phyloP scores from a whole-genome alignment of 2,888 invertebrate species.

The Nemotelus pantherinus region DNA sequence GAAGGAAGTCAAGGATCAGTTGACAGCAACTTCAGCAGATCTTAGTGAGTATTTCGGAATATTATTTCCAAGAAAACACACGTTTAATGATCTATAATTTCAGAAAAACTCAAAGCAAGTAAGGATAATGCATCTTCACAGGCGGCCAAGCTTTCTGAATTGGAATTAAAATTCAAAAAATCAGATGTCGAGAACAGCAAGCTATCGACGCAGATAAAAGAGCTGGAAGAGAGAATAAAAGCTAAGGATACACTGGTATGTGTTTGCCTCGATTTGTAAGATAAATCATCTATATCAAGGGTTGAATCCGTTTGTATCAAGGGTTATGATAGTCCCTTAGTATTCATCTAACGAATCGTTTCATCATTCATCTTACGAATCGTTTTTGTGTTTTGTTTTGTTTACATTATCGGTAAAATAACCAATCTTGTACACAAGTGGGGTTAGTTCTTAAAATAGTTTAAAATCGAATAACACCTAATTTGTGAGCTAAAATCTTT shows the following conservation, averaged over 20 bases:
- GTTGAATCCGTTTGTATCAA: not conserved
- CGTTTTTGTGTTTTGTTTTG: no score
- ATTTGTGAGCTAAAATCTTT: not conserved
- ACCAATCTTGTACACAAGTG: not conserved
- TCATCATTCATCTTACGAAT: no score
- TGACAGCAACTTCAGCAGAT: slow-evolving; percentile 70
- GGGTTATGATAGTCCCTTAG: no score
- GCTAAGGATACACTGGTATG: slow-evolving; percentile 65
- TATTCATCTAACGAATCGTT: no score
- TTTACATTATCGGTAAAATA: not conserved
- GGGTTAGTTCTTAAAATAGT: not conserved
- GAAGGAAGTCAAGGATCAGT: slow-evolving; percentile 72
- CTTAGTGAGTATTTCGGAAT: slow-evolving; percentile 55
- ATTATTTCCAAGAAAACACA: not conserved
- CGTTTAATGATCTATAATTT: not conserved
- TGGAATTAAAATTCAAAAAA: slow-evolving; percentile 75
- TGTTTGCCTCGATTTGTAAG: not conserved
- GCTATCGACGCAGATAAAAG: slow-evolving; percentile 67
- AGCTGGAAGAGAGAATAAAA: slow-evolving; percentile 66
- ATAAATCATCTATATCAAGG: not conserved
- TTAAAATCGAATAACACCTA: not conserved
- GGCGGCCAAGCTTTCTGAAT: slow-evolving; percentile 70
- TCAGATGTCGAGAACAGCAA: slow-evolving; percentile 75
- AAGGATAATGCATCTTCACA: slow-evolving; percentile 60
- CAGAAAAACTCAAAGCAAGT: slow-evolving; percentile 56